Evolutionary conservation across 2,888 invertebrate species (phyloP), one percentile per base, ranked within the genome.

Genomic region (Macaria notata): DNA sequence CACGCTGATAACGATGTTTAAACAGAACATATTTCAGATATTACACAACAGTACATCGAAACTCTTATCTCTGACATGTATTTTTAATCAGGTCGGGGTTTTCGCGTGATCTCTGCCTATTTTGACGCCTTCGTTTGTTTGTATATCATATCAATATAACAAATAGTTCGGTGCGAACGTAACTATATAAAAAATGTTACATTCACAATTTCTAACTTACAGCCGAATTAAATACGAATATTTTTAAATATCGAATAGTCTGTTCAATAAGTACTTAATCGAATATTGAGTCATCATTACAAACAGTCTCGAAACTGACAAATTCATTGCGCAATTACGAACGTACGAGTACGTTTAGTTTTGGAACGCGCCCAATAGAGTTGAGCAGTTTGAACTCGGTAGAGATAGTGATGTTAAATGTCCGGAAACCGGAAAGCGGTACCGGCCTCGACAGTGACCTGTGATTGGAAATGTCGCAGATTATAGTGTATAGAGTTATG

Each of bases 1-100:
- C 55, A 61, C 30, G 56, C 42, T 65, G 76, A 73, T 78, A 71
- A 61, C 54, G 54, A 59, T 71, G 68, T 72, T 71, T 70, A 71
- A 62, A 65, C 63, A 62, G 43, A 66, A 45, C 63, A 71, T 71
- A 72, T 71, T 71, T 64, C 50, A 48, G 55, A 45, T 66, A 64
- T 68, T 71, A 71, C 64, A 69, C 60, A 70, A 72, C 52, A 46
- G 49, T 30, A 42, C 36, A 54, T 49, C 61, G 51, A 64, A 53
- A 44, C 54, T 46, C 57, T 68, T 63, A 65, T 67, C 66, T 54
- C 19, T 54, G 61, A 54, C 53, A 59, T 54, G 56, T 57, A 44
- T 59, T 63, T 60, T 59, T 62, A 29, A 63, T 56, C 56, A 50
- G 61, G 63, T 58, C 59, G 59, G 45, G 50, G 49, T 48, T 61